Conservation (phyloP, 2,888 invertebrate species). For the Amaurobius ferox region DNA sequence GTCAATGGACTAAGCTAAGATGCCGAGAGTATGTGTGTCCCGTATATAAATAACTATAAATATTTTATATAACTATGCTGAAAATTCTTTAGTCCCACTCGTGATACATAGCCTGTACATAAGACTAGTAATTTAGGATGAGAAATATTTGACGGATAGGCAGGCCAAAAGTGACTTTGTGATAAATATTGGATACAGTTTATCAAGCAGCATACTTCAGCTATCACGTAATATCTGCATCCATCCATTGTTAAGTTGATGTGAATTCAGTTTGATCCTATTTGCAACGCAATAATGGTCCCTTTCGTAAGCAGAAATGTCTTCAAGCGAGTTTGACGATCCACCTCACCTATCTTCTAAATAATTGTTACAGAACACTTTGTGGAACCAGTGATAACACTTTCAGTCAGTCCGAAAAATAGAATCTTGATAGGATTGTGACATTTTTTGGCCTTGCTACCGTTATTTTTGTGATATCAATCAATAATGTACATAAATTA, state of each 20-base stretch:
- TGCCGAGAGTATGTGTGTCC: not conserved
- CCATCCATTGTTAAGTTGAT: no score
- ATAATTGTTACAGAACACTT: no score
- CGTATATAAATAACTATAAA: slow-evolving; percentile 11
- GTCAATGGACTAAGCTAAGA: slow-evolving; percentile 68
- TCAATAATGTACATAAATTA: slow-evolving; percentile 33
- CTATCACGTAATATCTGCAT: no score
- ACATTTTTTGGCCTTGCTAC: slow-evolving; percentile 28
- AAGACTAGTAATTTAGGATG: not conserved
- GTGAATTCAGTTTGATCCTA: no score
- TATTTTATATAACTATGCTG: slow-evolving; percentile 17
- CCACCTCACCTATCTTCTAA: no score
- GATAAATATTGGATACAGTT: not conserved
- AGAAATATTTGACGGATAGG: slow-evolving; percentile 6
- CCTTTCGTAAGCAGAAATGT: no score
- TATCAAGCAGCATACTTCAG: no score
- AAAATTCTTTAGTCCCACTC: slow-evolving; percentile 31
- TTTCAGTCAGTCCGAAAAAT: no score
- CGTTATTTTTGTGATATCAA: slow-evolving; percentile 42
- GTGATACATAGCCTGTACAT: slow-evolving; percentile 41
- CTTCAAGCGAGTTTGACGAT: no score
- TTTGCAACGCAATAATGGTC: no score
- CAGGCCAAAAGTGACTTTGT: slow-evolving; percentile 22
- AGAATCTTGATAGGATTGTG: no score
- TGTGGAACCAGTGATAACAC: no score